Base-by-base conservation (phyloP, 2,113 vertebrate species). In the Burhinus oedicnemus region DNA sequence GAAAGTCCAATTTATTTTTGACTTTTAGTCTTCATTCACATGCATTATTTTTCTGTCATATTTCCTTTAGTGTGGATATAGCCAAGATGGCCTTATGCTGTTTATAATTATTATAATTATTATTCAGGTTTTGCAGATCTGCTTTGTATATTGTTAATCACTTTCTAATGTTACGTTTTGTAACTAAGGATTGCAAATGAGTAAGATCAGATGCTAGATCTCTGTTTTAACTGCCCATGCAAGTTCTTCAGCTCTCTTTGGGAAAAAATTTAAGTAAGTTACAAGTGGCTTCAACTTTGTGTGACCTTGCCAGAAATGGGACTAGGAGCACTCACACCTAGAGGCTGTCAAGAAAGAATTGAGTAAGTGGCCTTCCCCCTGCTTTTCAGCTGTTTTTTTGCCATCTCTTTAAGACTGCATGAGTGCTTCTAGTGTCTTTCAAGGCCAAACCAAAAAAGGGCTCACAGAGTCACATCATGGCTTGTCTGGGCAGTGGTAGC, bases 101-200 rank as follows among this genome's bases (percentile, higher is more conserved):
- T 47, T 60, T 64, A 9, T 38, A 78, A 54, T 90, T 86, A 85
- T 60, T 64, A 9, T 38, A 78, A 54, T 90, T 86, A 85, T 69
- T 92, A 80, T 47, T 90, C 64, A 92, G 76, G 29, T 68, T 89
- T 90, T 95, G 80, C 72, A 62, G 42, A 83, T 89, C 51, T 89
- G n/a, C 45, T 83, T 17, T n/a, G 10, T 78, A 62, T 81, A n/a
- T 62, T 74, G 51, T 62, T 94, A 69, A 83, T 89, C 40, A 74
- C 79, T 92, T 95, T 86, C 68, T 74, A 78, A 70, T 70, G 42
- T 81, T 95, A 51, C 55, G 25, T 45, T 95, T 95, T 92, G 64
- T 78, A 91, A 70, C 25, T 51, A 87, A 74, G 55, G 76, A 61
- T 74, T 78, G 60, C 32, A 81, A 42, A 89, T 82, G 36, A 92